phyloP scores from a whole-genome alignment of 2,113 vertebrate genomes.

The Melanotaenia duboulayi region DNA sequence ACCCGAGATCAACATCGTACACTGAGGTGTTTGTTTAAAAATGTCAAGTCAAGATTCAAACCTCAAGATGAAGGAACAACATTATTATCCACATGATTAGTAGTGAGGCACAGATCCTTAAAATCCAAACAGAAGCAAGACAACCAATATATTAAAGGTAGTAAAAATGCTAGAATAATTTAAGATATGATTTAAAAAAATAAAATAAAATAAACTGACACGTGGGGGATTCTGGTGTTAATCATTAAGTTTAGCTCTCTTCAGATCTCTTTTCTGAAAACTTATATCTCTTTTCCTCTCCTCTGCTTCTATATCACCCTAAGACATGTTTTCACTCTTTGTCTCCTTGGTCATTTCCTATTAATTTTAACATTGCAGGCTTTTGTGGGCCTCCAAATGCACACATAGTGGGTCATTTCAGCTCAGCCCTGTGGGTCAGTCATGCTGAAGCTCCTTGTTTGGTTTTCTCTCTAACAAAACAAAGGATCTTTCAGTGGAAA shows the following conservation, averaged over 20 bases:
- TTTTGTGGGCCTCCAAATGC: conserved; percentile 42
- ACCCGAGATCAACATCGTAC: too few species aligned
- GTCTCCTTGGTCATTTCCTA: conserved; percentile 1
- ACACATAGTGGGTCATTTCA: conserved; percentile 52
- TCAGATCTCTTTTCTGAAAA: not conserved
- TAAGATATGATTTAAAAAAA: too few species aligned
- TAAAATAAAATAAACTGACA: not conserved
- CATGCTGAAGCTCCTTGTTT: conserved; percentile 66
- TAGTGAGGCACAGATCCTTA: too few species aligned
- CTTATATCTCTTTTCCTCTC: not conserved
- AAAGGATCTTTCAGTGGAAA: conserved; percentile 71
- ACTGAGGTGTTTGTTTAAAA: too few species aligned
- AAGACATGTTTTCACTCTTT: conserved; percentile 7
- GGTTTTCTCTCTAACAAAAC: conserved; percentile 54
- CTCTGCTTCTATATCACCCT: not conserved
- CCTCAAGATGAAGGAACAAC: too few species aligned
- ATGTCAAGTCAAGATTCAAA: too few species aligned
- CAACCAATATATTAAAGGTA: too few species aligned
- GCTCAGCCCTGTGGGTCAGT: conserved; percentile 63
- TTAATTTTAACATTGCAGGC: conserved; percentile 43
- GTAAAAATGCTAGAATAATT: too few species aligned
- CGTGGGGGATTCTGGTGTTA: conserved; percentile 8
- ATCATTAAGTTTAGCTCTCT: conserved; percentile 12
- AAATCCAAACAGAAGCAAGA: too few species aligned
- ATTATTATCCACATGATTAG: too few species aligned